These are phyloP conservation scores for Callosobruchus maculatus DNA, from an alignment of 2,888 invertebrate genomes.

Conservation along the genomic window DNA sequence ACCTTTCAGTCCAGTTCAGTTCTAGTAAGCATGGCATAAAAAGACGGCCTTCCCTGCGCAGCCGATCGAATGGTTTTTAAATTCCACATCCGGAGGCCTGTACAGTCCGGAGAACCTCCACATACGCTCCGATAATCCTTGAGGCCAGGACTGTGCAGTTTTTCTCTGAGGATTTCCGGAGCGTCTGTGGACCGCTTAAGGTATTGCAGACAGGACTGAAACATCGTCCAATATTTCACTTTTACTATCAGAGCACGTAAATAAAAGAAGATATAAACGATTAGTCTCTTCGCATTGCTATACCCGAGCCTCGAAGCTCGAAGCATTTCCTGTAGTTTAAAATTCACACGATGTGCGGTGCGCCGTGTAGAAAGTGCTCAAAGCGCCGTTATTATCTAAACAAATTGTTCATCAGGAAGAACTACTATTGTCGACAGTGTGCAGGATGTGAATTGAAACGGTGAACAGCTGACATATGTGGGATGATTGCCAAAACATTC, in stretches of 20 bases:
- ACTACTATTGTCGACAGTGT: not conserved
- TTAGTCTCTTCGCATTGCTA: not conserved
- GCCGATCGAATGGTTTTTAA: too few species aligned
- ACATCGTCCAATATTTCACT: not conserved
- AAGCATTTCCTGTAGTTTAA: not conserved
- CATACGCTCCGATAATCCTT: too few species aligned
- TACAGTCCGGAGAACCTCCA: too few species aligned
- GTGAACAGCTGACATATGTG: not conserved
- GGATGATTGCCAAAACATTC: not conserved
- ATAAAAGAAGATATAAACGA: not conserved
- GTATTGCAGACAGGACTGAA: not conserved
- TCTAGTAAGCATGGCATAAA: too few species aligned
- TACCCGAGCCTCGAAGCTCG: not conserved
- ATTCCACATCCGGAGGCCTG: too few species aligned
- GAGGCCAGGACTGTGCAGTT: too few species aligned
- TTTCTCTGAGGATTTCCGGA: not conserved
- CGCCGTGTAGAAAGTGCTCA: not conserved
- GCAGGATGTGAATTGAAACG: not conserved
- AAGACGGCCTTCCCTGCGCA: too few species aligned
- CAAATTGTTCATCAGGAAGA: not conserved
- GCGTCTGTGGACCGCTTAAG: not conserved
- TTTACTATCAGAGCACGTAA: not conserved
- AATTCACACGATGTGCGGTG: not conserved
- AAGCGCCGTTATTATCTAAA: not conserved
- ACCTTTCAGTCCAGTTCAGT: too few species aligned